Evolutionary conservation across 2,113 vertebrate genomes (phyloP), one percentile per base, ranked within the genome.

Genomic region (Tragulus kanchil): DNA sequence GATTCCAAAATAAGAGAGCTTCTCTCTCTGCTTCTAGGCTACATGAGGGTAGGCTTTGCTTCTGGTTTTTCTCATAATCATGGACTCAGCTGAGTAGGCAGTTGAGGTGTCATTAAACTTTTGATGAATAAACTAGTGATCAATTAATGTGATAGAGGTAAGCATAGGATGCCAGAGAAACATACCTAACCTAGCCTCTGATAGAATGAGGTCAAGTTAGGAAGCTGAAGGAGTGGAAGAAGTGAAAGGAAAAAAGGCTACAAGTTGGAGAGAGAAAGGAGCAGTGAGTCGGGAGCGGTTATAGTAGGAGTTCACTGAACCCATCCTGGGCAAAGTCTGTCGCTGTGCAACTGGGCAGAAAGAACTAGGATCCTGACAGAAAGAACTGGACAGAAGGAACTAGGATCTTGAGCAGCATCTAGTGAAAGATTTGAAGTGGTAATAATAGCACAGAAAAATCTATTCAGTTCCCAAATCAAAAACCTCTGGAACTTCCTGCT

Each of bases 61-160:
- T 93, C 58, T 85, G n/a, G 50, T 58, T 91, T 85, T 54, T 3
- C 56, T 61, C 15, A 42, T 48, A 7, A 54, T 13, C 61, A n/a
- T 54, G 52, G 11, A 48, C 56, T 89, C n/a, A 75, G 8, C 31
- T 71, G 15, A 25, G 45, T 21, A 82, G 17, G 52, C 15, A 71
- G n/a, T 48, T 56, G 42, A 42, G 64, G 42, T 77, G 58, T 65
- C 78, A 52, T 5, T 12, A 75, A 85, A 8, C 61, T 48, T 75
- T 93, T 89, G 78, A 56, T 75, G 58, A 62, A 52, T 88, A 90
- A 89, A 79, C 36, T 90, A 42, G n/a, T 62, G 19, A 89, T 90
- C 62, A 56, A 59, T 84, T 71, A 79, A 36, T 21, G 21, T 56
- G 8, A 11, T 36, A 65, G 36, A 52, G 12, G 45, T 62, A 78